Evolutionary conservation across 1,140 invertebrate species (phyloP), one percentile per base, ranked within the genome.

Genomic region (Pectinophora gossypiella): DNA sequence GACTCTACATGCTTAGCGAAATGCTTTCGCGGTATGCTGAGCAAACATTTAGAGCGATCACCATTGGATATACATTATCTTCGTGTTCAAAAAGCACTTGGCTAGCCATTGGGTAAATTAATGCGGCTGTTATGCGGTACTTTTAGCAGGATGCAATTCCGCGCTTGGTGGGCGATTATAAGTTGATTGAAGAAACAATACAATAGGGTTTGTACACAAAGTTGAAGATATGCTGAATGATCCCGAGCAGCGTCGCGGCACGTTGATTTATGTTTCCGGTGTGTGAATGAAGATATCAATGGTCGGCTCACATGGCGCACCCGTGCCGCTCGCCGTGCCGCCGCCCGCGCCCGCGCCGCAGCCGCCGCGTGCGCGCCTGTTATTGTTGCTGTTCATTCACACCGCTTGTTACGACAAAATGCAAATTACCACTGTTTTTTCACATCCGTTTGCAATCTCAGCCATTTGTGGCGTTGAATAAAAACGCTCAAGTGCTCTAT

Each of bases 241-340:
- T 49, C 22, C 40, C 47, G 47, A 5, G 15, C 19, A 5, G 56
- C 67, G 72, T 68, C 69, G 68, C 67, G 55, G 56, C 63, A 71
- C 68, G 68, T 66, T 85, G 77, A 85, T 83, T 81, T 83, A 85
- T 78, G 76, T 76, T 74, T 81, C 81, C 81, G 73, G 71, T 72
- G 51, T 57, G 57, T 79, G 77, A 85, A 85, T 81, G 78, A 71
- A 82, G 69, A 76, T 76, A 81, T 83, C 76, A 83, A 76, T 76
- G 76, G 66, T 60, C 68, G 65, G 3, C 35, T 38, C 75, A 69
- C 69, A 74, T 75, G 70, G 64, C 23, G 23, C 23, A 27, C 5
- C 23, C 5, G 12, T 12, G 23, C 5, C n/a, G n/a, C n/a, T n/a
- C n/a, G n/a, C n/a, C n/a, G n/a, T n/a, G n/a, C n/a, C n/a, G n/a